A percentile compares a stretch with the other conserved stretches of the same genome.
Evolutionary conservation across 1,140 invertebrate species (phyloP).

Genomic region (Drosophila mayri): DNA sequence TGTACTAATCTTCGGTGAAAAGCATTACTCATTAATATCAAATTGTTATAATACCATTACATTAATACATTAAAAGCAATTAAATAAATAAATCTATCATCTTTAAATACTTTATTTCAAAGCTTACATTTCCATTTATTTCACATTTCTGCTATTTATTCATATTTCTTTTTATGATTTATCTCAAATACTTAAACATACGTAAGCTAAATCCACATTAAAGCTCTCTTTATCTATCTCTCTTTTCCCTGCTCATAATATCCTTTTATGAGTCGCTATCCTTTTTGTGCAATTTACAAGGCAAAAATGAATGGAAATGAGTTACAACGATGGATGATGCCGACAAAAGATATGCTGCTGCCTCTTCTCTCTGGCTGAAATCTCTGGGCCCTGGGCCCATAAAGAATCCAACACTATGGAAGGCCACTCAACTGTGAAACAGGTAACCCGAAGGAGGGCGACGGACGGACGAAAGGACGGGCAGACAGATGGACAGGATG

Average conservation of each 20-base stretch:
- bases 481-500: constrained; percentile 32
- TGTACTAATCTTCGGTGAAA: not conserved
- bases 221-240: not conserved
- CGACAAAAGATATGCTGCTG: constrained; percentile 69
- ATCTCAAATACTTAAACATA: constrained; percentile 13
- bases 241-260: not conserved
- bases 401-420: constrained; percentile 63
- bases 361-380: constrained; percentile 19
- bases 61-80: too few species aligned
- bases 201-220: not conserved
- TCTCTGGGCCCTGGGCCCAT: constrained; percentile 43
- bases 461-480: constrained; percentile 43
- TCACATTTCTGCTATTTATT: too few species aligned
- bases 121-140: too few species aligned
- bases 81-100: too few species aligned
- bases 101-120: too few species aligned
- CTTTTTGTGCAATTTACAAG: constrained; percentile 72
- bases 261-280: constrained; percentile 47
- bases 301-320: constrained; percentile 72
- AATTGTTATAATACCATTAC: too few species aligned
- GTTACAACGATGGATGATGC: constrained; percentile 65
- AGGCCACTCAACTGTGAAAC: constrained; percentile 80
- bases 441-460: constrained; percentile 62
- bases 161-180: not conserved
- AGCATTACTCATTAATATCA: too few species aligned